Evolutionary conservation across 2,113 vertebrate genomes (phyloP), one percentile per base, ranked within the genome.

Genomic region (Lathamus discolor): DNA sequence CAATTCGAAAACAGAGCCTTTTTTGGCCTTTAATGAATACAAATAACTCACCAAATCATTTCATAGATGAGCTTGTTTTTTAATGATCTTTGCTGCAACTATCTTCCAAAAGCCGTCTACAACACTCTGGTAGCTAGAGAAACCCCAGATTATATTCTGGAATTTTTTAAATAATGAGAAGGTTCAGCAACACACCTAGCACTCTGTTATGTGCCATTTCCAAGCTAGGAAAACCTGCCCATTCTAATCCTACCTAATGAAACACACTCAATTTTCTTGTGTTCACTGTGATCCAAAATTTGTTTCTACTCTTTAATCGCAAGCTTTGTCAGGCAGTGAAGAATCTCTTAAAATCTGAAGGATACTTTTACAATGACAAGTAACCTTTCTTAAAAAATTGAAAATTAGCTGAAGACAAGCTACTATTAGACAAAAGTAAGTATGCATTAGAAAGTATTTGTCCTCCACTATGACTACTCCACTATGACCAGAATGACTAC

Each of bases 381-480:
- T 4, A 37, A 69, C 1, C 5, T 83, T 95, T 83, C 39, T 59
- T 11, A 39, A 59, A 59, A 59, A 35, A 35, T 23, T 64, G 11
- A 62, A 96, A 95, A 93, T 84, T 85, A 74, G 10, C 13, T 54
- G 22, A 39, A 90, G 79, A 79, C 43, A 93, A 75, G 7, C 7
- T 83, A 19, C n/a, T 80, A 62, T 77, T 86, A 82, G 15, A 70
- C 20, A 95, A 85, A 25, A 69, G 29, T 67, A 74, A n/a, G 17
- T 82, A n/a, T 5, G 10, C 41, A 73, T 70, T 77, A 90, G 44
- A 72, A 9, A 89, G 9, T 5, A 80, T 89, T 96, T 96, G 37
- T 87, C 29, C 28, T 91, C 63, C 49, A 79, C 13, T 37, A 37
- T 37, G 37, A 37, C 37, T 37, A 37, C 37, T 37, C 37, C 37